These are phyloP conservation scores for Trissolcus japonicus DNA, from an alignment of 2,888 invertebrate genomes.

Conservation along the genomic window DNA sequence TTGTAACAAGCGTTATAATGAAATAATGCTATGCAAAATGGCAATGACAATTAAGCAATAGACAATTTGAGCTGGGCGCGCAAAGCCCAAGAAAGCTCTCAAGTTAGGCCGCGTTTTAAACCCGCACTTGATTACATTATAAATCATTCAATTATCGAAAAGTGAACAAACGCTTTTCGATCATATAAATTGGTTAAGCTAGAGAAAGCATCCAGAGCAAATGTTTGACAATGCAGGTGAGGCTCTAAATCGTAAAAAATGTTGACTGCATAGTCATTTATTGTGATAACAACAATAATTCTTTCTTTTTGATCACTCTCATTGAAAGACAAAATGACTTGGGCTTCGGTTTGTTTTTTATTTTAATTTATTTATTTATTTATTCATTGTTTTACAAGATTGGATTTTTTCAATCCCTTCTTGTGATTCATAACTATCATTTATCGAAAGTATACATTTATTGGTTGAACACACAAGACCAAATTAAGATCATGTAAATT, in stretches of 20 bases:
- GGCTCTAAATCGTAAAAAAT: constrained; percentile 70
- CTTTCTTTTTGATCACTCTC: constrained; percentile 24
- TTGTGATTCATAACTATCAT: not conserved
- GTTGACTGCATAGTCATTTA: constrained; percentile 59
- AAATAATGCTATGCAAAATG: constrained; percentile 20
- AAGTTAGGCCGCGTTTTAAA: constrained; percentile 74
- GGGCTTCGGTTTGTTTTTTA: constrained; percentile 18
- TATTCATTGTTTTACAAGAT: constrained; percentile 5
- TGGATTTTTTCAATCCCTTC: constrained; percentile 9
- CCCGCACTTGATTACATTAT: constrained; percentile 63
- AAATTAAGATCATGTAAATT: too few species aligned
- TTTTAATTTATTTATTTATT: too few species aligned
- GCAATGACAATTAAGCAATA: constrained; percentile 40
- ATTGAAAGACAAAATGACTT: not conserved
- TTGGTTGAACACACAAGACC: too few species aligned
- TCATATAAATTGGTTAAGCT: constrained; percentile 60
- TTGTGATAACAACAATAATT: constrained; percentile 29
- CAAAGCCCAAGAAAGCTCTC: constrained; percentile 74
- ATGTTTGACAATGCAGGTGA: constrained; percentile 73
- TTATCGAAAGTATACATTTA: too few species aligned
- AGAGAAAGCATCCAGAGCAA: constrained; percentile 69
- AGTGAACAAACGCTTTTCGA: constrained; percentile 46
- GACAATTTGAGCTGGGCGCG: constrained; percentile 72
- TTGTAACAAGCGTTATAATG: constrained; percentile 40
- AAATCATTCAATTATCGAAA: constrained; percentile 7